Evolutionary conservation across 2,113 vertebrate genomes (phyloP).

Genomic region (Tautogolabrus adspersus): DNA sequence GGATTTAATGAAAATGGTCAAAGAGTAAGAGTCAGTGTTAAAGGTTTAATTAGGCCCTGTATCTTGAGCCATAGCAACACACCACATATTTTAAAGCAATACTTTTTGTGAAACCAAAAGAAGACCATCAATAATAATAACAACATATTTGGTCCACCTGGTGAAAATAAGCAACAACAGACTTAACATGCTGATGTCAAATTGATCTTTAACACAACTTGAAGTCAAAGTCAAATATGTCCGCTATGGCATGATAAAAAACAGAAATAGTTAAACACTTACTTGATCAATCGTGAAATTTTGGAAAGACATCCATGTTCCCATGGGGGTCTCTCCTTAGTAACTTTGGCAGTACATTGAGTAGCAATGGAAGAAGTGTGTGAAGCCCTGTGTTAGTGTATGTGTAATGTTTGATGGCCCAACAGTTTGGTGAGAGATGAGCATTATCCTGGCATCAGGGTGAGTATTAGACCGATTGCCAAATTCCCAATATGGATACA

Average conservation of each 20-base stretch:
- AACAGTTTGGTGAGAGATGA: no score
- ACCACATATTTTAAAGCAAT: neutral
- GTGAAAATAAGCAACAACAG: neutral
- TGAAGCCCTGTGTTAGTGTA: no score
- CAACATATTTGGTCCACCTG: neutral
- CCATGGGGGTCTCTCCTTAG: no score
- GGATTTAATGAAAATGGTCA: conserved; percentile 33
- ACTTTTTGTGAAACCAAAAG: neutral
- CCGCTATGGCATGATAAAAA: neutral
- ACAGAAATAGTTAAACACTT: no score
- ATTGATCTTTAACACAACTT: neutral
- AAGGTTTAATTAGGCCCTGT: conserved; percentile 1
- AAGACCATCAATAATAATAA: neutral
- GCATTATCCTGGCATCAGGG: no score
- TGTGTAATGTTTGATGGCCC: no score
- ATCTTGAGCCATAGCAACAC: neutral
- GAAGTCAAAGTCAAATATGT: neutral
- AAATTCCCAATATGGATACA: no score
- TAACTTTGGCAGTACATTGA: no score
- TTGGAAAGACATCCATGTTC: no score
- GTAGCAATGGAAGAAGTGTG: no score
- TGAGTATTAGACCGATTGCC: no score
- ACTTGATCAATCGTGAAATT: neutral
- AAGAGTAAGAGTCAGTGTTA: conserved; percentile 21
- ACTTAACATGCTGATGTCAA: neutral